phyloP scores from a whole-genome alignment of 1,140 invertebrate species.

The Aphelinus atriplicis region DNA sequence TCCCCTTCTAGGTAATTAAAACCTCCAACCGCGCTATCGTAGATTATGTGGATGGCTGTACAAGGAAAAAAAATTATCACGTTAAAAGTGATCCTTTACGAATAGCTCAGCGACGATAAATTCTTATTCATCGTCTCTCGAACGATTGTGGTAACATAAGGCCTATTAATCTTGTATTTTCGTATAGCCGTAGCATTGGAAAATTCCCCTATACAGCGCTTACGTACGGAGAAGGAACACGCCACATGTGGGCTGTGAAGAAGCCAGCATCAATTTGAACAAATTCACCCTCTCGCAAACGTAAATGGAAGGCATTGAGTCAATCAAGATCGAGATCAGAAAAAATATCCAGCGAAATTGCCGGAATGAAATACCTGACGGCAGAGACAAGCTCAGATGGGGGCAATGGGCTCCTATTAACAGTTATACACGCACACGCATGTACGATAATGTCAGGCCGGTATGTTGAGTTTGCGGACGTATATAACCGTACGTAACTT shows the following conservation, averaged over 20 bases:
- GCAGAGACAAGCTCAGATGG: neutral
- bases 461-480: no score
- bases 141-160: neutral
- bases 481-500: no score
- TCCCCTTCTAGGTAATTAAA: no score
- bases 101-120: no score
- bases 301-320: slow-evolving; percentile 25
- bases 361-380: slow-evolving; percentile 27
- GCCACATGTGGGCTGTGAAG: neutral
- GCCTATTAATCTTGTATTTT: slow-evolving; percentile 12
- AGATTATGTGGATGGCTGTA: no score
- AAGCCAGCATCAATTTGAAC: slow-evolving; percentile 30
- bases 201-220: neutral
- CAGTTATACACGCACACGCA: neutral
- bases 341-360: slow-evolving; percentile 22
- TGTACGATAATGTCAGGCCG: no score
- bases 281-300: slow-evolving; percentile 20
- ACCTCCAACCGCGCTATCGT: no score
- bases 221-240: neutral
- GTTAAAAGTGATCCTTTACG: no score
- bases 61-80: no score
- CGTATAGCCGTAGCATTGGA: neutral
- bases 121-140: no score
- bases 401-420: slow-evolving; percentile 17
- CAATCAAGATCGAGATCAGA: slow-evolving; percentile 28